phyloP scores from a whole-genome alignment of 2,888 invertebrate genomes.

The Branchipolynoe longqiensis region DNA sequence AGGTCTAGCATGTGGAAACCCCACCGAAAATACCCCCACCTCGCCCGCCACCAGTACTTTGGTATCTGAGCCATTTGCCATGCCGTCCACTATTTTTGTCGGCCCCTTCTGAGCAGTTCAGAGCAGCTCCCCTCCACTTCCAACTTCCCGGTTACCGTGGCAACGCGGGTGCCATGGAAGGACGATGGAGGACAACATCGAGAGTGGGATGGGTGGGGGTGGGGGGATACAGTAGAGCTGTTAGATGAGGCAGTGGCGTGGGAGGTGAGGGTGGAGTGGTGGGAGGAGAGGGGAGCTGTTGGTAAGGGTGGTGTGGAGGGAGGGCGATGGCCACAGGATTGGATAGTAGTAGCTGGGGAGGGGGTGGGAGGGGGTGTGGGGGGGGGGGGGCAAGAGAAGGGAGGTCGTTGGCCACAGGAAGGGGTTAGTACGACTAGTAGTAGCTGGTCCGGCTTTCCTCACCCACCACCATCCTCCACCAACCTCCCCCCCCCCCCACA shows the following conservation, averaged over 20 bases:
- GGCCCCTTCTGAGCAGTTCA: background rate
- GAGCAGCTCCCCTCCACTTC: background rate
- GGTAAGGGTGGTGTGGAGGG: background rate
- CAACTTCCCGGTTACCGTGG: slow-evolving; percentile 13
- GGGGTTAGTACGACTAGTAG: too few relatives aligned
- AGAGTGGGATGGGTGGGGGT: background rate
- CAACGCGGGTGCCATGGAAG: background rate
- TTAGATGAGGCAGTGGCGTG: too few relatives aligned
- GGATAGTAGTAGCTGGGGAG: too few relatives aligned
- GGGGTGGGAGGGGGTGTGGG: too few relatives aligned
- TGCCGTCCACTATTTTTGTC: slow-evolving; percentile 24
- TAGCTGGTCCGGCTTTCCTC: too few relatives aligned
- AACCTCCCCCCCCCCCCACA: too few relatives aligned
- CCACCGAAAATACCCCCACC: background rate
- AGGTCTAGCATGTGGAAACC: too few relatives aligned
- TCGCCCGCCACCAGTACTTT: background rate
- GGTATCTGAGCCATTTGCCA: background rate
- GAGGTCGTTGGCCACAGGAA: too few relatives aligned
- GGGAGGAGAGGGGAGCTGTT: too few relatives aligned
- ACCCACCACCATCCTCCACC: too few relatives aligned
- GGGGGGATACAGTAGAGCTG: background rate
- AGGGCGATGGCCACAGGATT: background rate
- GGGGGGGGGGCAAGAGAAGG: too few relatives aligned
- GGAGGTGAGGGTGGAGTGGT: too few relatives aligned
- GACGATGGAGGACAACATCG: background rate